Evolutionary conservation across 2,888 invertebrate genomes (phyloP).

Genomic region (Andrena marginata): DNA sequence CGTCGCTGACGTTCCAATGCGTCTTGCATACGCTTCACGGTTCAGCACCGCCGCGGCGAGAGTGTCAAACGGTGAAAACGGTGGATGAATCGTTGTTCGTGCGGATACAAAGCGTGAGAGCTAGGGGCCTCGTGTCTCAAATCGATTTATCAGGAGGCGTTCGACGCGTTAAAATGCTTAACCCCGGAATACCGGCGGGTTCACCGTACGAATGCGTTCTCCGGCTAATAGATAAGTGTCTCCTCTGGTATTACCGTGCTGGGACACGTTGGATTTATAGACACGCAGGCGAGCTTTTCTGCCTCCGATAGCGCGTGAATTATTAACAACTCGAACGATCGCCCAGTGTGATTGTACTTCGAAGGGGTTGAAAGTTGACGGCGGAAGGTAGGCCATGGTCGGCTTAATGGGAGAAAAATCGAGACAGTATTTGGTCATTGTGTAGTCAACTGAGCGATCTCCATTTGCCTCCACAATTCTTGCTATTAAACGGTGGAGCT

Average conservation of each 20-base stretch:
- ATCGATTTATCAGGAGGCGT: slow-evolving; percentile 46
- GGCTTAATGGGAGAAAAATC: neutral
- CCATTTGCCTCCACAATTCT: too few species aligned
- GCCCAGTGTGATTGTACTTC: neutral
- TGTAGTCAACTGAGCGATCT: neutral
- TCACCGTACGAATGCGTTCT: slow-evolving; percentile 31
- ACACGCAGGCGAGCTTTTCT: neutral
- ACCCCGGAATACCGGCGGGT: slow-evolving; percentile 46
- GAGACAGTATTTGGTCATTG: neutral
- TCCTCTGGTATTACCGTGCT: slow-evolving; percentile 15
- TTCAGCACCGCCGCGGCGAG: neutral
- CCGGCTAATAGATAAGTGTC: slow-evolving; percentile 48
- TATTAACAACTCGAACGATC: slow-evolving; percentile 17
- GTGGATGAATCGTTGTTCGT: slow-evolving; percentile 44
- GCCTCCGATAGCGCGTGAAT: neutral
- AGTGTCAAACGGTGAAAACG: neutral
- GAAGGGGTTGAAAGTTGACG: neutral
- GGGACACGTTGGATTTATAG: slow-evolving; percentile 21
- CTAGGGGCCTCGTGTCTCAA: slow-evolving; percentile 38
- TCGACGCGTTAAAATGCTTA: slow-evolving; percentile 50
- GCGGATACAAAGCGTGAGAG: slow-evolving; percentile 56
- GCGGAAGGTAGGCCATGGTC: neutral
- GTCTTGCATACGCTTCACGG: slow-evolving; percentile 6
- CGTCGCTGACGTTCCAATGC: neutral
- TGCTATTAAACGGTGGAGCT: too few species aligned